These are phyloP conservation scores for Pharmacophagus antenor DNA, from an alignment of 2,888 invertebrate species.

Conservation along the genomic window DNA sequence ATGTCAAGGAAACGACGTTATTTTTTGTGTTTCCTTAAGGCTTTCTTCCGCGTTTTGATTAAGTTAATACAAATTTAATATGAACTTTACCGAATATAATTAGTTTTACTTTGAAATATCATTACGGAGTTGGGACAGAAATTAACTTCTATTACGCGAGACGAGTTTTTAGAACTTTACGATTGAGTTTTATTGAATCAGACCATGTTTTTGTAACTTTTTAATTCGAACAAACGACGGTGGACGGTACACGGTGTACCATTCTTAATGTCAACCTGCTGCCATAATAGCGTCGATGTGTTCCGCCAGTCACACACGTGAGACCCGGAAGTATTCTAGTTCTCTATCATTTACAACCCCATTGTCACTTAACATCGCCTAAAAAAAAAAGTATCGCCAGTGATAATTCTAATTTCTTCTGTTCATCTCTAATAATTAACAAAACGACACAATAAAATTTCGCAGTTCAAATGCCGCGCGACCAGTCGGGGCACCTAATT, in stretches of 20 bases:
- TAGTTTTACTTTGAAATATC: background rate
- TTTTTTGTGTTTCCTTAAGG: too few species aligned
- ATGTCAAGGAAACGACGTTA: too few species aligned
- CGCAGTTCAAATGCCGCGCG: background rate
- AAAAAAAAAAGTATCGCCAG: too few species aligned
- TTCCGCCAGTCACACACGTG: too few species aligned
- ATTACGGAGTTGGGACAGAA: background rate
- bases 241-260: too few species aligned
- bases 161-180: background rate
- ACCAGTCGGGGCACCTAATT: slow-evolving; percentile 3
- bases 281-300: too few species aligned
- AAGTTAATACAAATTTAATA: background rate
- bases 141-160: background rate
- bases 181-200: background rate
- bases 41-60: background rate
- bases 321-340: too few species aligned
- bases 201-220: background rate
- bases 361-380: too few species aligned
- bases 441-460: background rate
- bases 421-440: too few species aligned
- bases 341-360: too few species aligned
- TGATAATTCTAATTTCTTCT: too few species aligned
- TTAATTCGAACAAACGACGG: background rate
- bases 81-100: background rate
- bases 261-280: too few species aligned